Evolutionary conservation across 2,113 vertebrate species (phyloP).

Genomic region (Stigmatopora argus): DNA sequence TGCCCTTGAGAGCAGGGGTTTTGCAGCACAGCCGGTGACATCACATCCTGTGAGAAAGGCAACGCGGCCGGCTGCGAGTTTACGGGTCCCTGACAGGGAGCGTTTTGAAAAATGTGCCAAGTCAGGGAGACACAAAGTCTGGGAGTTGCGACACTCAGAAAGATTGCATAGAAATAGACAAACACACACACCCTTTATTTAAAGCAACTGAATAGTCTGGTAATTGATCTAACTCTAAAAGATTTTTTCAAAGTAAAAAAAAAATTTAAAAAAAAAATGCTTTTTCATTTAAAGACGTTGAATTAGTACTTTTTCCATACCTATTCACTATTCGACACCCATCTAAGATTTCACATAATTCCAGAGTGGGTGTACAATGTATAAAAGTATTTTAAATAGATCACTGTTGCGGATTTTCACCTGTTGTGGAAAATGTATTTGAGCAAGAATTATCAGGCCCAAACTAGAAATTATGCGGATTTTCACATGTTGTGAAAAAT

Average conservation of each 20-base stretch:
- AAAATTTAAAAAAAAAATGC: too few species aligned
- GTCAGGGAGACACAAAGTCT: slow-evolving; percentile 23
- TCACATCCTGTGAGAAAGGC: slow-evolving; percentile 64
- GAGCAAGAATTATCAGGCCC: too few species aligned
- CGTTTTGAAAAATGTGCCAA: slow-evolving; percentile 28
- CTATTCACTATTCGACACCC: not conserved
- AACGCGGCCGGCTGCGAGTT: slow-evolving; percentile 23
- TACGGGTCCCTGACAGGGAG: slow-evolving; percentile 13
- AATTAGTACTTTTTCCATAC: not conserved
- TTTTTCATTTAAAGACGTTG: not conserved
- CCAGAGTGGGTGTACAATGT: not conserved
- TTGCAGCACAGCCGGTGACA: slow-evolving; percentile 45
- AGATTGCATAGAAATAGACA: slow-evolving; percentile 20
- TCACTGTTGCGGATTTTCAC: too few species aligned
- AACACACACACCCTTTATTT: too few species aligned
- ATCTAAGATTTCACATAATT: not conserved
- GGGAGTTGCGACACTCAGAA: slow-evolving; percentile 10
- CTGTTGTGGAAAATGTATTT: too few species aligned
- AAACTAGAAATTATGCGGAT: too few species aligned
- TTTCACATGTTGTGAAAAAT: too few species aligned
- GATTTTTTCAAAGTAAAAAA: too few species aligned
- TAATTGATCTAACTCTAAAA: too few species aligned
- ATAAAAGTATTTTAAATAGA: too few species aligned
- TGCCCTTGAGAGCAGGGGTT: slow-evolving; percentile 40
- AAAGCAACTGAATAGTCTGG: too few species aligned